A percentile compares a stretch with the other conserved stretches of the same genome.
Conservation (phyloP, 2,113 vertebrate genomes). For the Pangasianodon gigas region DNA sequence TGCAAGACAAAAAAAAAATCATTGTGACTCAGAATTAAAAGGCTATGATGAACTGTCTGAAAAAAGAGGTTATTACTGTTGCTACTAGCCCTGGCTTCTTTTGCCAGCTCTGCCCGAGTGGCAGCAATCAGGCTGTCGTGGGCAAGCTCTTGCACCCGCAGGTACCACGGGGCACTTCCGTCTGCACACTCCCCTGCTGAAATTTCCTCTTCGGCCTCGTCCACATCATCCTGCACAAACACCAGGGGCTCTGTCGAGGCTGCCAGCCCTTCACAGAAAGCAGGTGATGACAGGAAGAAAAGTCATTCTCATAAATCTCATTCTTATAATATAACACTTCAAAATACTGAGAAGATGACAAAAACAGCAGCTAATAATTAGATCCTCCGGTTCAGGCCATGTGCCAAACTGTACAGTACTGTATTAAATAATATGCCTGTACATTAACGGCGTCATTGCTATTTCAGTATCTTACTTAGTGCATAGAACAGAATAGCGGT, state of each 20-base stretch:
- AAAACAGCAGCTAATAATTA: background rate
- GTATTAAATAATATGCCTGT: background rate
- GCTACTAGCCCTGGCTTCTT: conserved; percentile 76
- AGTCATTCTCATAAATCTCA: background rate
- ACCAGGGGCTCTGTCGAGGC: conserved; percentile 90
- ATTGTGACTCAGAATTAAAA: background rate
- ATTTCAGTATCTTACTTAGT: background rate
- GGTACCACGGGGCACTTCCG: conserved; percentile 92
- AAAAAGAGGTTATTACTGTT: conserved; percentile 73
- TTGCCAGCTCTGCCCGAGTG: conserved; percentile 91
- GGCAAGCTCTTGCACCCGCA: conserved; percentile 94
- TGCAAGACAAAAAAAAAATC: background rate
- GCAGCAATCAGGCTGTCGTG: conserved; percentile 98
- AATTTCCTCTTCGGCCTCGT: conserved; percentile 89
- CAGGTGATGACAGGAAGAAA: background rate
- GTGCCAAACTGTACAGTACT: background rate
- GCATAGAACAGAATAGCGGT: background rate
- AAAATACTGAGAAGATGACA: background rate
- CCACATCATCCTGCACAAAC: conserved; percentile 88
- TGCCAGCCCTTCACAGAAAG: conserved; percentile 75
- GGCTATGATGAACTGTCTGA: background rate
- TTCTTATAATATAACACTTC: background rate
- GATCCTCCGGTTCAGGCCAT: background rate
- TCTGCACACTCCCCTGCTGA: conserved; percentile 84
- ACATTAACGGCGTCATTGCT: background rate